Percentiles rank a stretch among this genome's conserved stretches.
Evolutionary conservation across 2,113 vertebrate genomes (phyloP).

Genomic region (Clarias gariepinus): DNA sequence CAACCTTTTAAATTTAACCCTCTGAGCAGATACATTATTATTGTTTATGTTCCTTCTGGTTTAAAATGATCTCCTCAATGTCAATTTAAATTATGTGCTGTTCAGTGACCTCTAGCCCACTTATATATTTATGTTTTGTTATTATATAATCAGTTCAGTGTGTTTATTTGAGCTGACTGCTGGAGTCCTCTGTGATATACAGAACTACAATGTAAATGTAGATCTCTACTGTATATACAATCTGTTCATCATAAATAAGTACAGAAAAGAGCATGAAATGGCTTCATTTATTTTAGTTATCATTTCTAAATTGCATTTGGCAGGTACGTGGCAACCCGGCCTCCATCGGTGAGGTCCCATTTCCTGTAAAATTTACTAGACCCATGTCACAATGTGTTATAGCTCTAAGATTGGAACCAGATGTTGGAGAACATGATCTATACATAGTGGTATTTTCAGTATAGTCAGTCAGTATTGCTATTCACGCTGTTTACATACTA

Average conservation of each 20-base stretch:
- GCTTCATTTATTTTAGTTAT: background rate
- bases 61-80: background rate
- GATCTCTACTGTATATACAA: background rate
- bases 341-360: constrained; percentile 21
- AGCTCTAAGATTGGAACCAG: background rate
- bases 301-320: background rate
- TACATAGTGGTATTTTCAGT: constrained; percentile 59
- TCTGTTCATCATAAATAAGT: background rate
- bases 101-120: background rate
- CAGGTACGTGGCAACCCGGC: constrained; percentile 48
- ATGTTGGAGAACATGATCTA: constrained; percentile 1
- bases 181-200: background rate
- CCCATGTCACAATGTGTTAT: background rate
- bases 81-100: background rate
- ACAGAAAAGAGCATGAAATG: background rate
- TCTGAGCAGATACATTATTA: background rate
- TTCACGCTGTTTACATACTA: background rate
- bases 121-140: background rate
- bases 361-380: background rate
- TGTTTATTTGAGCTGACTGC: background rate
- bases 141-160: background rate
- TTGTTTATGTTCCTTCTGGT: background rate
- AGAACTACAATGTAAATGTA: background rate
- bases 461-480: constrained; percentile 1
- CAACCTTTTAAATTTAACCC: background rate